These are phyloP conservation scores for Pogonus chalceus DNA, from an alignment of 1,140 invertebrate species.

Conservation along the genomic window DNA sequence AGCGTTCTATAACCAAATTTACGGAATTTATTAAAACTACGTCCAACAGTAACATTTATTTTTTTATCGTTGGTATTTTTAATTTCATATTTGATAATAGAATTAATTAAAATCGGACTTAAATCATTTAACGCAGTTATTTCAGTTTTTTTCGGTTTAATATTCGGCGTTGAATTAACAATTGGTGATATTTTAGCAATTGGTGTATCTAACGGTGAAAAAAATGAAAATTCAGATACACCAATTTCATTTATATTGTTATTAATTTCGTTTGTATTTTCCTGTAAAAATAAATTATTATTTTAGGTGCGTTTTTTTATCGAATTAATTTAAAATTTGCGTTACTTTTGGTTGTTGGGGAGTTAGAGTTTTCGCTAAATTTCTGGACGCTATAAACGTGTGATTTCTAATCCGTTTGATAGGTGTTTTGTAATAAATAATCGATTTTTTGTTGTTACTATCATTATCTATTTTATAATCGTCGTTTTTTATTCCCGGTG, in stretches of 20 bases:
- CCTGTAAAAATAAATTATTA: no score
- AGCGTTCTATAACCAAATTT: background rate
- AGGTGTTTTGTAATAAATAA: background rate
- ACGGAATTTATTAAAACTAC: background rate
- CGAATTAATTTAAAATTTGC: no score
- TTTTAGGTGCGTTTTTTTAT: no score
- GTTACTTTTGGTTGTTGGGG: no score
- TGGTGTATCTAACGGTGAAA: no score
- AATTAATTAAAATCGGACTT: background rate
- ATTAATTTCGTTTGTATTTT: no score
- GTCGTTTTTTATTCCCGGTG: no score
- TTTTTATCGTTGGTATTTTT: background rate
- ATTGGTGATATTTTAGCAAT: background rate
- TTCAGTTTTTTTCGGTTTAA: background rate
- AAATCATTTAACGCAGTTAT: no score
- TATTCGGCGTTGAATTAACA: background rate
- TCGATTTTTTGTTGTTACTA: background rate
- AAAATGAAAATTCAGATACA: no score
- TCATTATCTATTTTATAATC: background rate
- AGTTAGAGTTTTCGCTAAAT: no score
- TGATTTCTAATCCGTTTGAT: background rate
- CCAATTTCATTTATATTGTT: no score
- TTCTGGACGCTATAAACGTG: no score
- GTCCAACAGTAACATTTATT: background rate
- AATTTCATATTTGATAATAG: background rate